Base-by-base conservation (phyloP, 2,888 invertebrate species). In the Germaria angustata region DNA sequence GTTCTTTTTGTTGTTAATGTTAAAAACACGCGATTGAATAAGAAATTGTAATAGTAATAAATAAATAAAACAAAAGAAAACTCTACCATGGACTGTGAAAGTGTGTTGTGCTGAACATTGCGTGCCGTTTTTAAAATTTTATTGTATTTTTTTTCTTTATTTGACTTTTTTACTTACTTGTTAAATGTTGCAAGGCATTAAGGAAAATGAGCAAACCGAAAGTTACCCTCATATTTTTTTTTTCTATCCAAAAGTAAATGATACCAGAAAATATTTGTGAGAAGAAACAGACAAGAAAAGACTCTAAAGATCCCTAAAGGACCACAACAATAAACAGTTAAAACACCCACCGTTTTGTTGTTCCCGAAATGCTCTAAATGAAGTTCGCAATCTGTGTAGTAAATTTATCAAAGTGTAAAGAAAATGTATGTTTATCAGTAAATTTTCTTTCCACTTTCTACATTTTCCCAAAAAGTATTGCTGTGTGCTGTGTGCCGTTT, bases 321-420 rank as follows among this genome's bases (percentile, higher is more conserved):
- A 41, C 49, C 57, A 20, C 49, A 65, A 51, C 24, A 80, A 65
- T n/a, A 55, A 73, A 78, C 75, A 61, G 53, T 61, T 59, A 32
- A 66, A 82, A 82, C 82, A 66, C 82, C 82, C 82, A 79, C 46
- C 57, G 59, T 79, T 82, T 76, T 77, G 41, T 51, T 78, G 44
- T 15, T 69, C 44, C 49, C 51, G 34, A 65, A 81, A 78, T 63
- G 68, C 57, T 69, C 57, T 20, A 78, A 82, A 82, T 79, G 79
- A 82, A 82, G 82, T 82, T 76, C 79, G 75, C 82, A 82, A 76
- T 71, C 79, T 76, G 79, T 82, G 65, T 76, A 82, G 79, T 82
- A 66, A 77, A 82, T 82, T 82, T 79, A 82, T 82, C 75, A 80
- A 83, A 66, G n/a, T 2, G 15, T 2, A 66, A 59, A 34, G 44